phyloP scores from a whole-genome alignment of 2,888 invertebrate species.

The Zygaena filipendulae region DNA sequence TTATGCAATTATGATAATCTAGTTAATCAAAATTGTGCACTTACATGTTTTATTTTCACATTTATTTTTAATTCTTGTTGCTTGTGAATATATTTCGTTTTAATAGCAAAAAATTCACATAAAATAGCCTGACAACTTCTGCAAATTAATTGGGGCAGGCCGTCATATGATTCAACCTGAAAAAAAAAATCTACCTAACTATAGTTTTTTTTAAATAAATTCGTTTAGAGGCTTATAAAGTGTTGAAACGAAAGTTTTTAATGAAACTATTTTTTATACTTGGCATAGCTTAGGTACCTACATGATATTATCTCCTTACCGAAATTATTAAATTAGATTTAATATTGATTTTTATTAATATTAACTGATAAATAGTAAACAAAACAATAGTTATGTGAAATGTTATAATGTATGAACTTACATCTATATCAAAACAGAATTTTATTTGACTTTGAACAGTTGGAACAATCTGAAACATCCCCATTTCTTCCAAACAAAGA shows the following conservation, averaged over 20 bases:
- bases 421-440: conserved; percentile 50
- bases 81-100: conserved; percentile 34
- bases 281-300: no score
- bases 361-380: no score
- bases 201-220: no score
- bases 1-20: no score
- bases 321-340: no score
- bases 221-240: no score
- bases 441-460: conserved; percentile 39
- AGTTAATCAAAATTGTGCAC: no score
- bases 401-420: conserved; percentile 32
- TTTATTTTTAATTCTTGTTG: conserved; percentile 31
- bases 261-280: no score
- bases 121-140: conserved; percentile 39
- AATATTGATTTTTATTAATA: no score
- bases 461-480: conserved; percentile 49
- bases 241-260: no score
- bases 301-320: no score
- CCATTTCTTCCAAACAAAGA: conserved; percentile 44
- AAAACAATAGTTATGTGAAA: no score
- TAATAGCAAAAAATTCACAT: conserved; percentile 26
- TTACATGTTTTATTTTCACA: conserved; percentile 23
- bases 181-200: conserved; percentile 20
- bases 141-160: conserved; percentile 52
- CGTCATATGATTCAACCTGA: conserved; percentile 50